These are phyloP conservation scores for Acridotheres tristis DNA, from an alignment of 2,797 vertebrate genomes.

Conservation along the genomic window DNA sequence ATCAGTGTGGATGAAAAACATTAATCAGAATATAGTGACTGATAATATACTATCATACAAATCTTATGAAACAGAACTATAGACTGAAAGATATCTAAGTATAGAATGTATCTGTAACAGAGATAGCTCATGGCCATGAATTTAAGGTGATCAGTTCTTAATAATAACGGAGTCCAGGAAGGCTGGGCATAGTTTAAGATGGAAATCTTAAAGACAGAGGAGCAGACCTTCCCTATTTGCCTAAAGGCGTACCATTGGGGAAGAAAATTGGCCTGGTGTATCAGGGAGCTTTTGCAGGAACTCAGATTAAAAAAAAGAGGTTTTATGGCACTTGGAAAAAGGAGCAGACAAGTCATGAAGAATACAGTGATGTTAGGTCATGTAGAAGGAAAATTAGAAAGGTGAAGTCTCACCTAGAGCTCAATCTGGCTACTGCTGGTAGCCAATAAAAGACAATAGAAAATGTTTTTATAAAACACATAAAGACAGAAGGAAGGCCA, in stretches of 20 bases:
- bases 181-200: not conserved
- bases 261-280: not conserved
- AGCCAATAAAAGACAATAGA: not conserved
- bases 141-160: not conserved
- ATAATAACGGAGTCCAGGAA: not conserved
- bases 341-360: not conserved
- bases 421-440: not conserved
- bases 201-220: not conserved
- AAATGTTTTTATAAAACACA: not conserved
- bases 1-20: not conserved
- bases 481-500: not conserved
- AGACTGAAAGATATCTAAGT: not conserved
- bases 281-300: not conserved
- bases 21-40: not conserved
- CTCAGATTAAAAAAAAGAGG: not conserved
- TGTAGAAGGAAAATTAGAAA: not conserved
- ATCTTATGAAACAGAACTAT: not conserved
- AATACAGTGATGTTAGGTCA: not conserved
- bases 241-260: fast-evolving
- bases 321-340: not conserved
- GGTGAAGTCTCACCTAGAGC: not conserved
- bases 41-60: not conserved
- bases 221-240: not conserved
- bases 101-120: not conserved
- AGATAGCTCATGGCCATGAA: not conserved